These are phyloP conservation scores for Ploceus nigricollis DNA, from an alignment of 2,113 vertebrate genomes.

Conservation along the genomic window DNA sequence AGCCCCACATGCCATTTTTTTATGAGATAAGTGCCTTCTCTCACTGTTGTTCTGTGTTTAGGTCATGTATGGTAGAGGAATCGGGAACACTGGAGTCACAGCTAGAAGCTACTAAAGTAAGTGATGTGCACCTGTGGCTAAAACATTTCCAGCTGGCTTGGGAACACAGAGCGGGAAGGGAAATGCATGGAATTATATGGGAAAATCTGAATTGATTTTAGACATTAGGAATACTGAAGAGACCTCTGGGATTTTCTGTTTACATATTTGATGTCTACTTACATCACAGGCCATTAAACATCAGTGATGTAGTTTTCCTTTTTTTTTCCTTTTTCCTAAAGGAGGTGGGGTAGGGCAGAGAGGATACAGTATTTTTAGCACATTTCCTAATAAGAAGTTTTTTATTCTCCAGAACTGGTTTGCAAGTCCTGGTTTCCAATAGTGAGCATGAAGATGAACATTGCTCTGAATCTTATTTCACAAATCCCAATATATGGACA, in stretches of 20 bases:
- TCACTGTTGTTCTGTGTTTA: constrained; percentile 72
- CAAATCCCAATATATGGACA: not conserved
- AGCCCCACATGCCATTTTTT: not conserved
- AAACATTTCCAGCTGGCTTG: not conserved
- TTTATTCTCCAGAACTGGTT: not conserved
- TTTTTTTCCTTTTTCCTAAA: not conserved
- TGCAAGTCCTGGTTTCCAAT: not conserved
- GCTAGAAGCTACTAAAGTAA: constrained; percentile 96
- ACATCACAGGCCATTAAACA: not conserved
- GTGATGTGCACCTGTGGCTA: not conserved
- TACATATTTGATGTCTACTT: not conserved
- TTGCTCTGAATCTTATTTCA: not conserved
- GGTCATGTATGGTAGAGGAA: constrained; percentile 99
- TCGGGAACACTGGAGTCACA: constrained; percentile 96
- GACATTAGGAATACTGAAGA: not conserved
- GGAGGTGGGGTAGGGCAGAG: not conserved
- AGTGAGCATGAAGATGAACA: not conserved
- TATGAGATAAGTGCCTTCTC: not conserved
- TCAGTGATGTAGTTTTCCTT: not conserved
- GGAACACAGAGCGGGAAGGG: not conserved
- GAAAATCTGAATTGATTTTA: not conserved
- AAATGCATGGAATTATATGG: not conserved
- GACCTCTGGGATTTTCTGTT: not conserved
- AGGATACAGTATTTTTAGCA: not conserved
- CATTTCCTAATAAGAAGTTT: not conserved